These are phyloP conservation scores for Girardinus metallicus DNA, from an alignment of 2,797 vertebrate species.

Conservation along the genomic window DNA sequence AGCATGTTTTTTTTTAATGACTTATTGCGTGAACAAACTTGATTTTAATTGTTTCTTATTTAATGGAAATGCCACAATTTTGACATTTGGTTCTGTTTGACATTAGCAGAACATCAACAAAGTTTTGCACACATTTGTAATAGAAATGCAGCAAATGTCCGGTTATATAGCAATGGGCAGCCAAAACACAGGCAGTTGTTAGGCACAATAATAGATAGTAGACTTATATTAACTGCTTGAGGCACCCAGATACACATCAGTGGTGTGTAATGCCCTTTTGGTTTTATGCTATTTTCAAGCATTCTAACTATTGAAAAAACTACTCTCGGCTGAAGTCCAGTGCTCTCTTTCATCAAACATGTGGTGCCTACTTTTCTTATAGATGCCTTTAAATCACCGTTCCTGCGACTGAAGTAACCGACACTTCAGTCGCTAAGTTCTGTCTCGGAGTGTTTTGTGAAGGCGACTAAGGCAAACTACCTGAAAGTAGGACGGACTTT, in stretches of 20 bases:
- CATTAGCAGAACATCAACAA: too few species aligned
- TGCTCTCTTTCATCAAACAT: not conserved
- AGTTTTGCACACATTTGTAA: too few species aligned
- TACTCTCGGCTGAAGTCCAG: not conserved
- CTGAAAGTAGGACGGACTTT: not conserved
- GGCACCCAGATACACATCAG: not conserved
- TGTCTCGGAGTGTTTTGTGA: too few species aligned
- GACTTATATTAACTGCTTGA: not conserved
- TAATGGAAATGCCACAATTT: too few species aligned
- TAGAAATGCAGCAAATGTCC: not conserved
- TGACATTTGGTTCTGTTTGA: too few species aligned
- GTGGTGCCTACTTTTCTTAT: too few species aligned
- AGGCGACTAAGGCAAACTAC: not conserved
- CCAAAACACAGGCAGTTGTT: not conserved
- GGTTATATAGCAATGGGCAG: not conserved
- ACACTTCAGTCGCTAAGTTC: too few species aligned
- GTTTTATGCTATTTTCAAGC: not conserved
- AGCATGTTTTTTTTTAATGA: too few species aligned
- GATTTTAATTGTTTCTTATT: too few species aligned
- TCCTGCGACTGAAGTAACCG: too few species aligned
- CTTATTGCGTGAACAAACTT: too few species aligned
- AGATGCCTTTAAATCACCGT: too few species aligned
- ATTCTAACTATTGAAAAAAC: not conserved
- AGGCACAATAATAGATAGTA: not conserved
- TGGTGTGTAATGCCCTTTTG: not conserved